Evolutionary conservation across 2,888 invertebrate genomes (phyloP).

Genomic region (Hypselothyrea guttata): DNA sequence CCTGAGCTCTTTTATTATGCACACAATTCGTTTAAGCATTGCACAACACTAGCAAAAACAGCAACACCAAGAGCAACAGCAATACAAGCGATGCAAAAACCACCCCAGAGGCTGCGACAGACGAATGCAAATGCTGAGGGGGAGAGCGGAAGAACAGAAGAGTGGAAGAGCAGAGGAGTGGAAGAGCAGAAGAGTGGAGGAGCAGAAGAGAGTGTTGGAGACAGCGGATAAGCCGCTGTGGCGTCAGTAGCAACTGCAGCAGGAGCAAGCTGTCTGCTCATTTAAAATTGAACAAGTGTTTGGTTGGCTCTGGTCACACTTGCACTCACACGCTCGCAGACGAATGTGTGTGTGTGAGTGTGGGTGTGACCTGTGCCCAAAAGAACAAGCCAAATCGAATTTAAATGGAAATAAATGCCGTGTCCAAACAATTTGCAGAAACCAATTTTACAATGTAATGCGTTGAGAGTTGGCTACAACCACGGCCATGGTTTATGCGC

Average conservation of each 20-base stretch:
- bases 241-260: conserved; percentile 42
- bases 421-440: conserved; percentile 76
- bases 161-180: too few relatives aligned
- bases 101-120: conserved; percentile 8
- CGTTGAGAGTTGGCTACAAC: neutral
- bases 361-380: too few relatives aligned
- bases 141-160: conserved; percentile 5
- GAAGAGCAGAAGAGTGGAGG: too few relatives aligned
- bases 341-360: neutral
- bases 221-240: conserved; percentile 11
- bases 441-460: conserved; percentile 74
- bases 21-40: conserved; percentile 69
- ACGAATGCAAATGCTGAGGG: conserved; percentile 41
- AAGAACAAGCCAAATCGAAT: conserved; percentile 67
- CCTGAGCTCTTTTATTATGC: conserved; percentile 62
- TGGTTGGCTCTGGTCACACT: conserved; percentile 43
- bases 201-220: too few relatives aligned
- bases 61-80: too few relatives aligned
- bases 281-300: conserved; percentile 72
- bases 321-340: conserved; percentile 13
- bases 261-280: conserved; percentile 61
- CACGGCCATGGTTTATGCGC: conserved; percentile 1
- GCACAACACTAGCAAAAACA: conserved; percentile 60
- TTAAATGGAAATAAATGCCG: conserved; percentile 77
- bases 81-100: conserved; percentile 39